Base-by-base conservation (phyloP, 2,888 invertebrate genomes). In the Andrena minutula region DNA sequence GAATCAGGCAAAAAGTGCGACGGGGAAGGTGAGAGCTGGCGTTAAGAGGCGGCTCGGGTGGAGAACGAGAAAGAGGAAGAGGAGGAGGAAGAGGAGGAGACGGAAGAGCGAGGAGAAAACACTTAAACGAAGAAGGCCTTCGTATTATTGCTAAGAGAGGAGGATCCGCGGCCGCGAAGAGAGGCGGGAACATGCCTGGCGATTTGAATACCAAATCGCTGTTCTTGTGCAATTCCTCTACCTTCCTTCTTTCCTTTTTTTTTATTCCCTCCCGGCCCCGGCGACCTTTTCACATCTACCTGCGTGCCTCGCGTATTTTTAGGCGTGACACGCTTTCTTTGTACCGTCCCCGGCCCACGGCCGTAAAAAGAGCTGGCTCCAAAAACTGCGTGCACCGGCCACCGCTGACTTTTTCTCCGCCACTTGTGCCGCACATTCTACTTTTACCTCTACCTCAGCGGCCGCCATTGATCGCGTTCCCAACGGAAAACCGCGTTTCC, bases 151-250 rank as follows among this genome's bases (percentile, higher is more conserved):
- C 53, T 20, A 61, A 30, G 53, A 72, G 76, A 83, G 83, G 65
- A 77, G 74, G 71, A 82, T 74, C 66, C 66, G 83, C 58, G 75
- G 23, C 72, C 56, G 64, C 83, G 77, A 85, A 41, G 82, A 72
- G 71, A 89, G 82, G 86, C 88, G 84, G 88, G 89, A 83, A 86
- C 87, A 69, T 72, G 79, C 83, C 71, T 70, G 83, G 81, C 80
- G 89, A 92, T 92, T 92, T 92, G 92, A 92, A 91, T 92, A 92
- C 90, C 92, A 91, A 92, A 92, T 92, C 85, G 77, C 75, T 78
- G 75, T 82, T 86, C 88, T 91, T 89, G 90, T 90, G 89, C 88
- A 91, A 90, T 90, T 88, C 83, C 85, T 88, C 80, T 68, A 78
- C 73, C 80, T 78, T 66, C 71, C 84, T 78, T 56, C 64, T 83